Evolutionary conservation across 2,888 invertebrate species (phyloP), one percentile per base, ranked within the genome.

Genomic region (Patella depressa): DNA sequence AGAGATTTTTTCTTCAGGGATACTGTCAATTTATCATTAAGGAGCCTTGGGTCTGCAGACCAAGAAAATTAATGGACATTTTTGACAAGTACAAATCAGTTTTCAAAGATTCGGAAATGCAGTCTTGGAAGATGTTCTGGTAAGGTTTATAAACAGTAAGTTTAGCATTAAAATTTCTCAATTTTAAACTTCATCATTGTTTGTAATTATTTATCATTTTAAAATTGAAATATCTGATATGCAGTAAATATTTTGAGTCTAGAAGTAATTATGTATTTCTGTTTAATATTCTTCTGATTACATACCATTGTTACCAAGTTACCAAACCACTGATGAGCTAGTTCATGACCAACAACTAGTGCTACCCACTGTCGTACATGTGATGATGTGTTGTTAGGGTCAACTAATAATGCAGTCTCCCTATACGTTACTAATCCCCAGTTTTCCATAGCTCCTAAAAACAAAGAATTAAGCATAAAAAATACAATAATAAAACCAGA

Each of bases 321-420:
- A 11, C 98, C 99, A 92, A 99, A 99, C 98, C 99, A 99, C 91
- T 98, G 97, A 92, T 98, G 98, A 3, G 98, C 97, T 74, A 99
- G 93, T 91, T 99, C 98, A 92, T 99, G 98, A 4, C 91, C 92
- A 15, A 93, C 93, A 0, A 97, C 96, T 29, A 97, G 92, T 0
- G 98, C 97, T 29, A 91, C 89, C 87, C 88, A 89, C 79, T 91
- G 90, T 77, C 88, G 87, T 34, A 87, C 82, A 72, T 87, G 94
- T 4, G 96, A 94, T 2, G 98, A 97, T 0, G 98, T 96, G 89
- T 97, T 96, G 86, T 95, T 94, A 1, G 96, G 95, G 92, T 99
- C 98, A 5, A 97, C 96, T 57, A 98, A 93, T 0, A 98, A 93
- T 85, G 96, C 96, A 7, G 96, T 96, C 91, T 99, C 98, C 81